Percentiles rank a stretch among this genome's conserved stretches.
Conservation (phyloP, 2,888 invertebrate genomes). For the Limenitis camilla region DNA sequence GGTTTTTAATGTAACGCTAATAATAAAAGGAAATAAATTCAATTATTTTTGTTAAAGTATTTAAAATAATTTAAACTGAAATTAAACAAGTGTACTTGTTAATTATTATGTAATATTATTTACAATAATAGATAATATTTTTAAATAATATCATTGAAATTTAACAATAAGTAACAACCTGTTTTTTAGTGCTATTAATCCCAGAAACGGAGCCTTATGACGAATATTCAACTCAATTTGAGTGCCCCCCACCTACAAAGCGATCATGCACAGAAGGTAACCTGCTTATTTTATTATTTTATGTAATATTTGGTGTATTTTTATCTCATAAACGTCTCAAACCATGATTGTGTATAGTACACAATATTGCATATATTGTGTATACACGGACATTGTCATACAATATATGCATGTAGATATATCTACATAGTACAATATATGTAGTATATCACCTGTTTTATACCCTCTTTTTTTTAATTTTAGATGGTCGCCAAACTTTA, state of each 20-base stretch:
- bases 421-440: not conserved
- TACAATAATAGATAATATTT: no score
- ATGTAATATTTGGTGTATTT: constrained; percentile 1
- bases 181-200: no score
- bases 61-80: no score
- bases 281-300: constrained; percentile 4
- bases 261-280: constrained; percentile 13
- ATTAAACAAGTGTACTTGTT: no score
- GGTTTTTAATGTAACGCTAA: no score
- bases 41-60: no score
- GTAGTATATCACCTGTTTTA: not conserved
- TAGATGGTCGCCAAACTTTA: not conserved
- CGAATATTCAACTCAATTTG: constrained; percentile 11
- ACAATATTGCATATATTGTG: constrained; percentile 5
- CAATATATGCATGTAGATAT: not conserved
- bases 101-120: no score
- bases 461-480: constrained; percentile 1
- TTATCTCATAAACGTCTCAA: constrained; percentile 5
- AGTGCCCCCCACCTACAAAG: constrained; percentile 8
- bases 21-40: no score
- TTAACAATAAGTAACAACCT: no score
- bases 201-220: no score
- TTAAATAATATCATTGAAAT: no score
- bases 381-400: not conserved
- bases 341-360: constrained; percentile 4